Base-by-base conservation (phyloP, 2,888 invertebrate genomes). In the Nasonovia ribisnigri region DNA sequence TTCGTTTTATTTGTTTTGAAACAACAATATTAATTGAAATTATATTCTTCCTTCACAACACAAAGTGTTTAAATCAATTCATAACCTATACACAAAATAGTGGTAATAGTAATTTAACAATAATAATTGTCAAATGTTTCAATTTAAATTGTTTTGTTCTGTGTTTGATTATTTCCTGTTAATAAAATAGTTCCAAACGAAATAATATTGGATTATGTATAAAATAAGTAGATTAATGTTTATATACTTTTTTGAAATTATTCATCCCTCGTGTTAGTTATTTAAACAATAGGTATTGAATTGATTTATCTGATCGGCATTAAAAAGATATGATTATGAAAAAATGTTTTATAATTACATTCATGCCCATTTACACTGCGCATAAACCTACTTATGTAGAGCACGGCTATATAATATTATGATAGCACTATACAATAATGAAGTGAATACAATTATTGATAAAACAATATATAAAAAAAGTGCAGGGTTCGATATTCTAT, bases 231-330 rank as follows among this genome's bases (percentile, higher is more conserved):
- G 24, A 3, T 24, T 60, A 10, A 0, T 60, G 2, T 29, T 60
- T 60, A 0, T 16, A n/a, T 67, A 6, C n/a, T n/a, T 16, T 67
- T 54, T 5, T 67, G 36, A n/a, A 16, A 67, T 36, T 2, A 36
- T 36, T 36, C 16, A 16, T n/a, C 6, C 36, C 16, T 0, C 0
- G 0, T 6, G 1, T 67, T n/a, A 67, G 4, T 16, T n/a, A 4
- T 67, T 67, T 67, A 67, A n/a, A 67, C n/a, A n/a, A n/a, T n/a
- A n/a, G n/a, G 13, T 0, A 67, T 24, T 5, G 0, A 13, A 67
- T n/a, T 67, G n/a, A 67, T 77, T 77, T 36, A 77, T 36, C 20
- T 16, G 16, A 77, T 77, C 6, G 36, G 6, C 6, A 67, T 67
- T 16, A n/a, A n/a, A 5, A n/a, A 6, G 16, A 67, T 36, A 67